Percentiles rank a stretch among this genome's conserved stretches.
phyloP scores from a whole-genome alignment of 2,113 vertebrate species.

The Cyanoliseus patagonus region DNA sequence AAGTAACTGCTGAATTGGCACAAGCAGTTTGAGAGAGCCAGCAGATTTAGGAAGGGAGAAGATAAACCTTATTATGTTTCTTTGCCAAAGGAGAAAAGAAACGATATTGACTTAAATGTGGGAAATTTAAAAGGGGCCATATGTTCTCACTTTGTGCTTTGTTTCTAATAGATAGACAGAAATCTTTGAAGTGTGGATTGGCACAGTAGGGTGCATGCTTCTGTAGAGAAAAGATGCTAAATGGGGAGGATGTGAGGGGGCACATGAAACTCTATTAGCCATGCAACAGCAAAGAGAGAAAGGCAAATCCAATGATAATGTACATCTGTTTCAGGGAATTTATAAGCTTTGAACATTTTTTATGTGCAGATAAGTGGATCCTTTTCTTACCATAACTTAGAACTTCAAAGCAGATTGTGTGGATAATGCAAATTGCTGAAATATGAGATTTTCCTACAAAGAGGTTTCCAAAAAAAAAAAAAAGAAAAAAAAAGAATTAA shows the following conservation, averaged over 20 bases:
- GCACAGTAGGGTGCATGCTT: slow-evolving; percentile 91
- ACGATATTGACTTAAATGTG: slow-evolving; percentile 88
- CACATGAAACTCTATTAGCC: slow-evolving; percentile 89
- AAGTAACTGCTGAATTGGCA: slow-evolving; percentile 69
- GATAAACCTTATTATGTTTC: slow-evolving; percentile 78
- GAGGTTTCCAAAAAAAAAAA: slow-evolving; percentile 86
- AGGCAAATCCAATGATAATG: slow-evolving; percentile 98
- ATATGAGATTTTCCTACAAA: slow-evolving; percentile 91
- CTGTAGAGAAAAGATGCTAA: slow-evolving; percentile 91
- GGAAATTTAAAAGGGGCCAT: slow-evolving; percentile 88
- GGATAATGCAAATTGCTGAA: slow-evolving; percentile 99
- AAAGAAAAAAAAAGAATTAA: slow-evolving; percentile 78
- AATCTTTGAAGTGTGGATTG: slow-evolving; percentile 96
- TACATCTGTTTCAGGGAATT: slow-evolving; percentile 99
- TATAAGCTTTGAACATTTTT: slow-evolving; percentile 99
- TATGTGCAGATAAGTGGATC: slow-evolving; percentile 94
- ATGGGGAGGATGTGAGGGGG: slow-evolving; percentile 85
- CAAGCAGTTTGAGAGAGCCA: slow-evolving; percentile 64
- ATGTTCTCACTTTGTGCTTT: slow-evolving; percentile 89
- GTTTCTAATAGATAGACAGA: slow-evolving; percentile 91
- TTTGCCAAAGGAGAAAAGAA: slow-evolving; percentile 80
- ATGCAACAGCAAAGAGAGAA: slow-evolving; percentile 86
- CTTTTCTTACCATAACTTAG: slow-evolving; percentile 95
- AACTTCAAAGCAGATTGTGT: slow-evolving; percentile 98
- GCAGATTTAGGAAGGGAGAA: slow-evolving; percentile 73